Evolutionary conservation across 1,140 invertebrate species (phyloP).

Genomic region (Mercenaria mercenaria): DNA sequence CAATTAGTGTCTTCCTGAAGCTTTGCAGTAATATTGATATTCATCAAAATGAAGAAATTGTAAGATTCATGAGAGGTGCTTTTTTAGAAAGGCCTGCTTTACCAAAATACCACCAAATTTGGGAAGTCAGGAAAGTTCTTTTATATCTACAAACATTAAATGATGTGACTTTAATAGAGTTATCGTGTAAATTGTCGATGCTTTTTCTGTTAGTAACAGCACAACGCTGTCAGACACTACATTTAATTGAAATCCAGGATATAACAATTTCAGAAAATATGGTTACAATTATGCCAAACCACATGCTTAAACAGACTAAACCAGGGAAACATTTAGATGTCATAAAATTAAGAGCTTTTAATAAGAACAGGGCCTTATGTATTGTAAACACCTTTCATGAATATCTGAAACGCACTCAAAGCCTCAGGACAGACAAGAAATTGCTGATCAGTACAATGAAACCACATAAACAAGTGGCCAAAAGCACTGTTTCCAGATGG

Average conservation of each 20-base stretch:
- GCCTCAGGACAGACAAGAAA: background rate
- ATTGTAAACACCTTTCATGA: background rate
- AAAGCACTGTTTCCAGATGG: conserved; percentile 46
- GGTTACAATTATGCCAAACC: no score
- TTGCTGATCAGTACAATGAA: conserved; percentile 34
- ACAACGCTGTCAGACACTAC: no score
- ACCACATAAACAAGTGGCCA: conserved; percentile 2
- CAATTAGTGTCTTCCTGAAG: conserved; percentile 19
- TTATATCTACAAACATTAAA: no score
- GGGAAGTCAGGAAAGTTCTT: conserved; percentile 35
- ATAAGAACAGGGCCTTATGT: no score
- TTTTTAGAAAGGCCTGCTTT: no score
- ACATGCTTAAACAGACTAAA: conserved; percentile 36
- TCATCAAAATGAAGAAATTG: background rate
- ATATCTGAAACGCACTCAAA: conserved; percentile 37
- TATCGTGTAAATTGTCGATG: no score
- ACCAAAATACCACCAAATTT: conserved; percentile 34
- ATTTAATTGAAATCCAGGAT: no score
- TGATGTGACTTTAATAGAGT: no score
- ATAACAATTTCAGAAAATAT: no score
- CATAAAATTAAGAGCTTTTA: no score
- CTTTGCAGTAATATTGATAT: no score
- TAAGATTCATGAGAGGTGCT: conserved; percentile 57
- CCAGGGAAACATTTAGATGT: conserved; percentile 14
- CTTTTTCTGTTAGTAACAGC: no score